phyloP scores from a whole-genome alignment of 2,888 invertebrate species.

The Patella depressa region DNA sequence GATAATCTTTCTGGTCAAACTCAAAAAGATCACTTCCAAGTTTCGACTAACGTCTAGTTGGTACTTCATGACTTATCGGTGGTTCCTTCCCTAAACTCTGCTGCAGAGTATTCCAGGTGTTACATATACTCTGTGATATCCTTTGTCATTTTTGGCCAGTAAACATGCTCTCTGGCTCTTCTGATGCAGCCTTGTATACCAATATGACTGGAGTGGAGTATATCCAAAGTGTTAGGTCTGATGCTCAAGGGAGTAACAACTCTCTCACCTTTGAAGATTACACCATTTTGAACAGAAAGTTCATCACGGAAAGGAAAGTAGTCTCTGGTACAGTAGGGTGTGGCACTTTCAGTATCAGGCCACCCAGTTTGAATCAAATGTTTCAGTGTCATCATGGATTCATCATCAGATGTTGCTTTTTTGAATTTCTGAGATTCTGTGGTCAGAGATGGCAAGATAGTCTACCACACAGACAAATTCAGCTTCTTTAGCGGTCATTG shows the following conservation, averaged over 20 bases:
- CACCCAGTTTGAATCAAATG: neutral
- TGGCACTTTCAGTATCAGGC: neutral
- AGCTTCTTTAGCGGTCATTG: neutral
- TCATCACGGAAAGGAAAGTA: neutral
- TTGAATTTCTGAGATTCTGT: neutral
- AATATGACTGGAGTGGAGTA: neutral
- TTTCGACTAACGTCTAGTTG: neutral
- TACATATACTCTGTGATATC: neutral
- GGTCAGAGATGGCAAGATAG: neutral
- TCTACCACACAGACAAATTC: neutral
- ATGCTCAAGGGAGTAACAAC: neutral
- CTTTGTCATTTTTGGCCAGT: neutral
- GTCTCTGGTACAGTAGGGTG: neutral
- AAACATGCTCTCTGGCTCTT: neutral
- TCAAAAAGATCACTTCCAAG: conserved; percentile 1
- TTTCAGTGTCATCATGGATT: neutral
- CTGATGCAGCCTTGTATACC: neutral
- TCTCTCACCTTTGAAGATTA: neutral
- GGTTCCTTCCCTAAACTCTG: neutral
- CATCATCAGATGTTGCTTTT: neutral
- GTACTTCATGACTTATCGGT: neutral
- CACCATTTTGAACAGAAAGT: neutral
- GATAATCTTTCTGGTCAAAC: neutral
- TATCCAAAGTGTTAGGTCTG: neutral
- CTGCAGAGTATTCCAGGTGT: neutral